Percentiles rank a stretch among this genome's conserved stretches.
Evolutionary conservation across 2,888 invertebrate genomes (phyloP).

Genomic region (Ischnura elegans): DNA sequence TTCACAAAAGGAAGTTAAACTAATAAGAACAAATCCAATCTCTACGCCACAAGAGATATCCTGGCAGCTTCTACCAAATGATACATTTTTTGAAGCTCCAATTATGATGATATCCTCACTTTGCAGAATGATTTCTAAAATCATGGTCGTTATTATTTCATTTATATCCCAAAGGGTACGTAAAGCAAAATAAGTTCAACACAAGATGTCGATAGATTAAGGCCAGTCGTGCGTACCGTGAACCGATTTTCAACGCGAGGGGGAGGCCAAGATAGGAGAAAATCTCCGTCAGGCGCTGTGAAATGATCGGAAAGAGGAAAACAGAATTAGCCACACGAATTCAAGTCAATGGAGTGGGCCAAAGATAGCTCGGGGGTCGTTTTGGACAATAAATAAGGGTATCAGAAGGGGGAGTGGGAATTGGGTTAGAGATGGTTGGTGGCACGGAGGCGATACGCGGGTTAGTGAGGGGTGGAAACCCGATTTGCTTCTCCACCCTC

Average conservation of each 20-base stretch:
- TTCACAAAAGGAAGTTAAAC: too few species aligned
- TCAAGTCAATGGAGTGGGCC: neutral
- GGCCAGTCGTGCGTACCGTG: neutral
- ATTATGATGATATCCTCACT: too few species aligned
- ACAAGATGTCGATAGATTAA: too few species aligned
- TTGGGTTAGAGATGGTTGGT: neutral
- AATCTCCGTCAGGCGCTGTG: neutral
- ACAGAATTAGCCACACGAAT: conserved; percentile 21
- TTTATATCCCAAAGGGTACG: too few species aligned
- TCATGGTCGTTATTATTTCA: too few species aligned
- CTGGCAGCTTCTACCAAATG: too few species aligned
- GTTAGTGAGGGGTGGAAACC: neutral
- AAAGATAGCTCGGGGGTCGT: neutral
- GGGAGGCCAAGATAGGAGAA: neutral
- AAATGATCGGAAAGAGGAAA: neutral
- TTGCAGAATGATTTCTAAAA: too few species aligned
- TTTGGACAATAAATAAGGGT: conserved; percentile 43
- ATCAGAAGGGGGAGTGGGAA: neutral
- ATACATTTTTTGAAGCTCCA: too few species aligned
- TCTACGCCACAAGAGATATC: too few species aligned
- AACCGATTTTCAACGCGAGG: neutral
- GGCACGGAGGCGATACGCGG: neutral
- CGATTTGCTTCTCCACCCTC: neutral
- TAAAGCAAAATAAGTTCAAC: too few species aligned
- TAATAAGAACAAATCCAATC: too few species aligned